Base-by-base conservation (phyloP, 2,797 vertebrate species). In the Oryzias sinensis region DNA sequence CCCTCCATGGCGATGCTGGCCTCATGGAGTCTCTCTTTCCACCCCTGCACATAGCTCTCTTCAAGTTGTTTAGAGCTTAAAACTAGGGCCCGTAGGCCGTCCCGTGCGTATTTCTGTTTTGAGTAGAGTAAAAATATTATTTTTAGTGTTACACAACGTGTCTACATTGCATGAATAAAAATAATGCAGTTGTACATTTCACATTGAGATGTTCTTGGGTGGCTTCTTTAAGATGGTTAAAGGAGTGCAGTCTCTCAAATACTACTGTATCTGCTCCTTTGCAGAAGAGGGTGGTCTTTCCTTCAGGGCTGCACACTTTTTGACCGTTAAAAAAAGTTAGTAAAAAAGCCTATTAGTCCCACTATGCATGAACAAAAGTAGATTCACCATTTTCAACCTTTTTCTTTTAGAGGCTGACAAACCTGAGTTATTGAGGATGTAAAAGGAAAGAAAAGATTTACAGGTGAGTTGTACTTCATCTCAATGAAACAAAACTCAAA, bases 251-350 rank as follows among this genome's bases (percentile, higher is more conserved):
- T 27, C 93, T 91, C 46, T 95, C 90, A 2, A 85, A 96, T 72
- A 98, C 86, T 62, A 97, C 93, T 25, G 95, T 97, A 84, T 99
- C 96, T 1, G 96, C 96, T 6, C 97, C 97, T 77, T 99, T 99
- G 85, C 97, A 99, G 89, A 89, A 96, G 7, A 99, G 85, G 27
- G 87, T 90, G 72, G 97, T 18, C 41, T 80, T 90, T 6, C 94
- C 92, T 4, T 93, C 90, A 4, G 96, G 94, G 72, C 82, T 91
- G 5, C 70, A 83, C 66, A 98, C 97, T 99, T 37, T 37, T 37
- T 37, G 33, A 11, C 11, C 9, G 29, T 33, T 33, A 37, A 37
- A 37, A 22, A 11, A 33, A 2, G 7, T 8, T 33, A 8, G 8
- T 33, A 37, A 37, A 37, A 37, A 22, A 22, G 20, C 27, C 6